Evolutionary conservation across 64 coral and sea anemone species (phyloP), one percentile per base, ranked within the genome.

Genomic region (Actinia equina): DNA sequence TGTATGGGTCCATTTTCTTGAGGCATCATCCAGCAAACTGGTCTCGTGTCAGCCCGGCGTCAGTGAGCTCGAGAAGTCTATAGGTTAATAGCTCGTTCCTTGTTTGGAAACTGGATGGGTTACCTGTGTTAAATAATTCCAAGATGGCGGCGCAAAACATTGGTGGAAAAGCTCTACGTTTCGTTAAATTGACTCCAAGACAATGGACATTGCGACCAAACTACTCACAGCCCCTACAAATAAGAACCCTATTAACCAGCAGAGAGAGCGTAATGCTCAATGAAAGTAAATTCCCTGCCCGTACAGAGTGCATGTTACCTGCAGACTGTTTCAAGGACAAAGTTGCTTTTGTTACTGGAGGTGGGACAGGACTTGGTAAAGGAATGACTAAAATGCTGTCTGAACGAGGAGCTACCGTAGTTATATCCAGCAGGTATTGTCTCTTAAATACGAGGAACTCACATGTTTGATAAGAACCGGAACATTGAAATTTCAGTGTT

Each of bases 331-430:
- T 99, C 86, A 74, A 95, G 55, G 86, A 64, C 18, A 99, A 99
- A 53, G 84, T 71, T 13, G 97, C 97, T 4, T 99, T 99, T 89
- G 84, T 99, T 4, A 99, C 97, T 80, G 97, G 97, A 0, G 97
- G 97, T 17, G 97, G 97, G 22, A 99, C 97, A 27, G 97, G 97
- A 3, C 59, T 99, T 27, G 97, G 97, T 17, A 99, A 94, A 78
- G 97, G 97, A 85, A 99, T 99, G 97, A 79, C 83, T 9, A 92
- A 88, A 88, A 95, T 95, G 87, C 46, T 99, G 65, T 99, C 93
- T 13, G 86, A 92, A 82, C 82, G 92, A 37, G 97, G 97, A 65
- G 97, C 97, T 71, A 86, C 90, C 17, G 97, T 99, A 9, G 91
- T 95, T 7, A 99, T 99, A 87, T 89, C 97, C 4, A 99, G 97